phyloP scores from a whole-genome alignment of 2,797 vertebrate genomes.

The Bradypodion ventrale region DNA sequence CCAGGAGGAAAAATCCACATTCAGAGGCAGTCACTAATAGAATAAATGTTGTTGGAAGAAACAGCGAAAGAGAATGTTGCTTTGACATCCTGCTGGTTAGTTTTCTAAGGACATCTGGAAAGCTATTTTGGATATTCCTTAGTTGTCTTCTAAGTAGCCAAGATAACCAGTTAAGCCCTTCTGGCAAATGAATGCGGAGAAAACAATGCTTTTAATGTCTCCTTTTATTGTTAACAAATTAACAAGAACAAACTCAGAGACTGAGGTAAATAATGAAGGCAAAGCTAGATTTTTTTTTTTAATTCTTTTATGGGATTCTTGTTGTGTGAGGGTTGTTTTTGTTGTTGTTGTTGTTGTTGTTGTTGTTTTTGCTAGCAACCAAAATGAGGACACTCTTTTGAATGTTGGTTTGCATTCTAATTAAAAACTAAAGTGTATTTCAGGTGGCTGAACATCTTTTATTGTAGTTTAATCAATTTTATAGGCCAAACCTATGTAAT shows the following conservation, averaged over 20 bases:
- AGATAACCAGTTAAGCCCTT: not conserved
- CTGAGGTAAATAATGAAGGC: not conserved
- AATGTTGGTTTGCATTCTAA: not conserved
- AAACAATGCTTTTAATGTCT: not conserved
- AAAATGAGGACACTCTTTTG: not conserved
- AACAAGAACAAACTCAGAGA: no score
- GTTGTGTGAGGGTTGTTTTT: no score
- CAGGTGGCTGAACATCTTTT: not conserved
- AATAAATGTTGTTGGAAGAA: not conserved
- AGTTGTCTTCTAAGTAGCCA: not conserved
- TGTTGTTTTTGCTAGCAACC: not conserved
- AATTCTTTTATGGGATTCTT: not conserved
- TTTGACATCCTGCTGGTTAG: not conserved
- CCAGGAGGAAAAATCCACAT: not conserved
- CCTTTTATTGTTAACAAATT: not conserved
- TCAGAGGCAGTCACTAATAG: not conserved
- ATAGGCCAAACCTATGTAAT: no score
- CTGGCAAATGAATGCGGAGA: not conserved
- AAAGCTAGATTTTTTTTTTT: not conserved
- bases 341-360: no score
- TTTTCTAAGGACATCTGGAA: not conserved
- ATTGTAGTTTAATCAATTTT: not conserved
- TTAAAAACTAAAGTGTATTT: not conserved
- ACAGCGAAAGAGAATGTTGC: not conserved
- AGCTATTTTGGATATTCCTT: not conserved